Percentiles rank a stretch among this genome's conserved stretches.
These are phyloP conservation scores for Epistrophella euchroma DNA, from an alignment of 2,888 invertebrate genomes.

Conservation along the genomic window DNA sequence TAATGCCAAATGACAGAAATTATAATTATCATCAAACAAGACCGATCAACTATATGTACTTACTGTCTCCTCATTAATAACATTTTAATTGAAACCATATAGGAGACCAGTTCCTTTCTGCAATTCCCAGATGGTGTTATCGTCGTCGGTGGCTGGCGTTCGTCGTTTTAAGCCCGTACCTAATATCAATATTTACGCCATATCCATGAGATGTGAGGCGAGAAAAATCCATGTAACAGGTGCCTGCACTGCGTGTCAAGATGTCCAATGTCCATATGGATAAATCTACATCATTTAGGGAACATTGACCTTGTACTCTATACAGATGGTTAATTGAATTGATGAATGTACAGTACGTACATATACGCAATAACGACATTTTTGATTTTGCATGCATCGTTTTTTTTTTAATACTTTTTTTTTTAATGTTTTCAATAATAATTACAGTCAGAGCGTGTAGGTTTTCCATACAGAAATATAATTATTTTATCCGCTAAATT, in stretches of 20 bases:
- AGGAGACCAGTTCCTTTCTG: constrained; percentile 31
- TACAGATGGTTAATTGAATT: constrained; percentile 21
- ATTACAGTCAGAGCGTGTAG: constrained; percentile 2
- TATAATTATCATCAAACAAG: constrained; percentile 21
- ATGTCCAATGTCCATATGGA: constrained; percentile 18
- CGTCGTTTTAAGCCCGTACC: background rate
- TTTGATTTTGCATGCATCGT: constrained; percentile 2
- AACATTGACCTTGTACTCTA: constrained; percentile 46
- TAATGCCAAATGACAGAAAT: background rate
- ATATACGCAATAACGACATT: background rate
- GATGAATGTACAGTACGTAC: constrained; percentile 2
- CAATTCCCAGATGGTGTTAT: constrained; percentile 6
- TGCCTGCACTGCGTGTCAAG: background rate
- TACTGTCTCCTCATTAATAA: constrained; percentile 57
- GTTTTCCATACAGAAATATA: background rate
- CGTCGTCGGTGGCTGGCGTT: background rate
- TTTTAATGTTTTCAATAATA: background rate
- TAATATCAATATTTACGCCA: constrained; percentile 20
- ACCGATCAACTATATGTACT: constrained; percentile 21
- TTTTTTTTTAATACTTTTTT: background rate
- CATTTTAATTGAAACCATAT: constrained; percentile 44
- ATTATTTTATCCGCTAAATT: background rate
- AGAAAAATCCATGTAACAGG: constrained; percentile 6
- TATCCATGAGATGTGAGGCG: background rate
- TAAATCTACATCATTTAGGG: constrained; percentile 29